Conservation (phyloP, 2,797 vertebrate species). For the Anguilla obscura region DNA sequence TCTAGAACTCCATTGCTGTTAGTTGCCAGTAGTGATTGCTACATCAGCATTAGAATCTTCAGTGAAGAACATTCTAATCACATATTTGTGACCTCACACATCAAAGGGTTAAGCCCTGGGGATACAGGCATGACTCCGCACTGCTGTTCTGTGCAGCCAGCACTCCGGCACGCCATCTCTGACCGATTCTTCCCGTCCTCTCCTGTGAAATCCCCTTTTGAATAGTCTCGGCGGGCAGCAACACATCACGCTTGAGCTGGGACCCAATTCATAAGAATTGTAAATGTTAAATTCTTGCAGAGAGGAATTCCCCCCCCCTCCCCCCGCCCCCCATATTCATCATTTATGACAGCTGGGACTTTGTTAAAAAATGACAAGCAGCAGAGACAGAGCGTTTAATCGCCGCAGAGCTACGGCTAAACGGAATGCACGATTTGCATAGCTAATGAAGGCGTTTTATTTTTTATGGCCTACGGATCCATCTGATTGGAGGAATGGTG, state of each 20-base stretch:
- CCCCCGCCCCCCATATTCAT: neutral
- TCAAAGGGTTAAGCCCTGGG: too few relatives aligned
- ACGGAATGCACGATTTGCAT: neutral
- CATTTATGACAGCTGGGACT: neutral
- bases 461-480: neutral
- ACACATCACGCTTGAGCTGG: neutral
- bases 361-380: neutral
- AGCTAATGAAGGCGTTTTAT: slow-evolving; percentile 4
- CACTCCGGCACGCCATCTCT: neutral
- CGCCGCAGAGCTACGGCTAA: neutral
- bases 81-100: too few relatives aligned
- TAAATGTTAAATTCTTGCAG: neutral
- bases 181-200: neutral
- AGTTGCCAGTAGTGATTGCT: too few relatives aligned
- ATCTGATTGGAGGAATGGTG: neutral
- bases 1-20: too few relatives aligned
- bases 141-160: neutral
- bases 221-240: neutral
- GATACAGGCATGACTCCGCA: too few relatives aligned
- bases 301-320: neutral
- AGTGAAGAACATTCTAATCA: too few relatives aligned
- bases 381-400: too few relatives aligned
- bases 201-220: neutral
- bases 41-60: too few relatives aligned
- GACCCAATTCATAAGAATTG: neutral